Percentiles rank a stretch among this genome's conserved stretches.
phyloP scores from a whole-genome alignment of 2,888 invertebrate genomes.

The Platycheirus albimanus region DNA sequence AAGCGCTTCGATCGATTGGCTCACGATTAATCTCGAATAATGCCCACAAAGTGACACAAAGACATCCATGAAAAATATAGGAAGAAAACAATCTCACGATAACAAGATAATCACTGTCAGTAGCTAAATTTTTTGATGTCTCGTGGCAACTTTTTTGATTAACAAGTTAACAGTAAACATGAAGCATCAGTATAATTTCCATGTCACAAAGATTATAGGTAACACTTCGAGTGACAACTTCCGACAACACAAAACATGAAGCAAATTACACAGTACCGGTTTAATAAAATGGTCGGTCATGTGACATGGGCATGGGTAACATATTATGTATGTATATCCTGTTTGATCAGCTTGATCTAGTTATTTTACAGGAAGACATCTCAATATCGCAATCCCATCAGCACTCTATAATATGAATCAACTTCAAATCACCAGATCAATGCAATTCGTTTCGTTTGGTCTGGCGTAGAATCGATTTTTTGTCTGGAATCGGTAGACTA shows the following conservation, averaged over 20 bases:
- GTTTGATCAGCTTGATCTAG: background rate
- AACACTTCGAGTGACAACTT: slow-evolving; percentile 50
- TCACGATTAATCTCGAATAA: too few species aligned
- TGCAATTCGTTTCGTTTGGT: slow-evolving; percentile 28
- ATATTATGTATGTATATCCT: background rate
- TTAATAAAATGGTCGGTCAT: background rate
- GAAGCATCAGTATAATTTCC: slow-evolving; percentile 40
- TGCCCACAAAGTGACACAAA: too few species aligned
- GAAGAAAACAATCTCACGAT: too few species aligned
- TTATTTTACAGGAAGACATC: background rate
- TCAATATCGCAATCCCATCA: background rate
- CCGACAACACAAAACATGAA: slow-evolving; percentile 23
- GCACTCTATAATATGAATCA: background rate
- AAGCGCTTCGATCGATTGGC: too few species aligned
- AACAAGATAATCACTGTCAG: too few species aligned
- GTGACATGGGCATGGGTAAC: background rate
- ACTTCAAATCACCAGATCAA: slow-evolving; percentile 24
- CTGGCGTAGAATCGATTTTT: slow-evolving; percentile 59
- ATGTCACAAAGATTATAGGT: slow-evolving; percentile 45
- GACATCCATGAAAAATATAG: too few species aligned
- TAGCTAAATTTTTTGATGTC: too few species aligned
- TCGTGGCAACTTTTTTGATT: too few species aligned
- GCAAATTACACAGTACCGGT: slow-evolving; percentile 15
- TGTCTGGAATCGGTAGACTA: slow-evolving; percentile 4
- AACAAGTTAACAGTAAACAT: too few species aligned